Conservation (phyloP, 1,140 invertebrate species). For the Lordiphosa clarofinis region DNA sequence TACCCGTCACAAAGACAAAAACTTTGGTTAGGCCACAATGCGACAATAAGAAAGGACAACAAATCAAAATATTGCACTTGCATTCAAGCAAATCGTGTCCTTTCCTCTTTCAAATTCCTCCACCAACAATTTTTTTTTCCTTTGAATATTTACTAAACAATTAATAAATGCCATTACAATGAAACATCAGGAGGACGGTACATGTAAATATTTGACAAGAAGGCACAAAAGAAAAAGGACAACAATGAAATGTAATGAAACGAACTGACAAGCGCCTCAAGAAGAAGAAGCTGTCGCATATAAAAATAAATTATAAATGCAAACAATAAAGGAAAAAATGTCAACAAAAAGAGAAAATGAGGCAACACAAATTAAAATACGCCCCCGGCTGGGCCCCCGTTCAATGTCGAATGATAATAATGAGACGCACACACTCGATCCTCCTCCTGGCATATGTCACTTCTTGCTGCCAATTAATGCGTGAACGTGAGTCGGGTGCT, state of each 20-base stretch:
- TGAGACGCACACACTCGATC: not conserved
- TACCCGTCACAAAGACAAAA: constrained; percentile 32
- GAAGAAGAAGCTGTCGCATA: constrained; percentile 23
- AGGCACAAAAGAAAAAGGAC: constrained; percentile 59
- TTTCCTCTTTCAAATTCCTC: too few species aligned
- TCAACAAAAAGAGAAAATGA: constrained; percentile 47
- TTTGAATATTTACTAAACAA: not conserved
- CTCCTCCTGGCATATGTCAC: too few species aligned
- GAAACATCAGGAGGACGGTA: constrained; percentile 3
- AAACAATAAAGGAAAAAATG: constrained; percentile 48
- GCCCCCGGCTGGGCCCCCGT: constrained; percentile 1
- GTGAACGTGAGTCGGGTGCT: constrained; percentile 38
- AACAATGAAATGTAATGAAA: constrained; percentile 60
- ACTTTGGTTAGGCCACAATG: too few species aligned
- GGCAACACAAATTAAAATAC: constrained; percentile 46
- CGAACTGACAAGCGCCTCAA: constrained; percentile 54
- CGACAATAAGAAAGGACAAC: constrained; percentile 2
- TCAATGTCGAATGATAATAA: not conserved
- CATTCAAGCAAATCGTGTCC: too few species aligned
- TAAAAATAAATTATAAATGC: constrained; percentile 51
- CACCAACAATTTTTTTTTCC: too few species aligned
- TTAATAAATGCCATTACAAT: constrained; percentile 11
- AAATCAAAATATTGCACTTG: too few species aligned
- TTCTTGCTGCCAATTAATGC: constrained; percentile 49
- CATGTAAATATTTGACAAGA: constrained; percentile 10